Evolutionary conservation across 1,140 invertebrate genomes (phyloP), one percentile per base, ranked within the genome.

Genomic region (Polyergus mexicanus): DNA sequence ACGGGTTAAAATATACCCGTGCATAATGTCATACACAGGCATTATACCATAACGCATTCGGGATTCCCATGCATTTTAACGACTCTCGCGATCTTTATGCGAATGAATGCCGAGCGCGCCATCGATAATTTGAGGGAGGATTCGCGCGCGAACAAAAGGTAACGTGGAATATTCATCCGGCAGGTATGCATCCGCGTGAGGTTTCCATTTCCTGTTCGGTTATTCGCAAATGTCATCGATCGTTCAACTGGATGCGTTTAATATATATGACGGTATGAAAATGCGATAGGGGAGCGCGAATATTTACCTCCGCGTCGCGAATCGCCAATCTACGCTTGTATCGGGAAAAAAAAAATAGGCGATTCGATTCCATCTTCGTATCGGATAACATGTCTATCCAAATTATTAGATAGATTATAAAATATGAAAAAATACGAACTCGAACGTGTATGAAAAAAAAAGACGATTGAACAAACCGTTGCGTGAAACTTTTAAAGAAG

Each of bases 21-120:
- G 54, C 54, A 19, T 28, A 60, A 60, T 47, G 75, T 47, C 22
- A 44, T 28, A 68, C 44, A 41, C 47, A 54, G 16, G 58, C 35
- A 89, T 89, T 86, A 77, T 77, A 83, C 22, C 51, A 44, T 2
- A 10, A 38, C n/a, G 44, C 41, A 32, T 35, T 60, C 58, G 38
- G 77, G n/a, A 86, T 89, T 89, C 87, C 47, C 75, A 86, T 88
- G 66, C 87, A 89, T 89, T 89, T 89, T 86, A 89, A 89, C 84
- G 58, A 86, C 47, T 66, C 58, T 13, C 35, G 69, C 74, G 74
- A 74, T 77, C 72, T 89, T 89, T 89, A 74, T 78, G 58, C 72
- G 69, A 62, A 86, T 54, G 77, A 86, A 86, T 77, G 54, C 87
- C 78, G 81, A 60, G 65, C 65, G 65, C 65, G 5, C 41, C 41